Evolutionary conservation across 1,140 invertebrate genomes (phyloP).

Genomic region (Triops longicaudatus): DNA sequence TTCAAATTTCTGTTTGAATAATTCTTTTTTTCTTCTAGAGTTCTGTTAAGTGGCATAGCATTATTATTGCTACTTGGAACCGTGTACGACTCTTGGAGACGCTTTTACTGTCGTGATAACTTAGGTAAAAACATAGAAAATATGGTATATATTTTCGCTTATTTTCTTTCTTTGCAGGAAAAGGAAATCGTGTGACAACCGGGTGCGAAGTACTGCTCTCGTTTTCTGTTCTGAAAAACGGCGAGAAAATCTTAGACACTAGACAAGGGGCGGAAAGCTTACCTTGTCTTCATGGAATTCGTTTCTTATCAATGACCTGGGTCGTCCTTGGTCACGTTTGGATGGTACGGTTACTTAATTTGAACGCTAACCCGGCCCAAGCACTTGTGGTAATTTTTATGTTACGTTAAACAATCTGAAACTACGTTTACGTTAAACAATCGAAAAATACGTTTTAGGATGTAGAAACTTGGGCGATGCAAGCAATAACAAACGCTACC

Average conservation of each 20-base stretch:
- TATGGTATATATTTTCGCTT: too few relatives aligned
- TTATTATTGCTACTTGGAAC: not conserved
- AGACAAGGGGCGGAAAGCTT: conserved; percentile 58
- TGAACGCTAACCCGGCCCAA: conserved; percentile 9
- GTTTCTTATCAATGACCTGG: conserved; percentile 83
- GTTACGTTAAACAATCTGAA: too few relatives aligned
- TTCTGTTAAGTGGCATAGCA: not conserved
- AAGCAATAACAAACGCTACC: conserved; percentile 73
- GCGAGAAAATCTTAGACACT: conserved; percentile 37
- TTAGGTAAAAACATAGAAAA: too few relatives aligned
- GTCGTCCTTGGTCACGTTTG: conserved; percentile 84
- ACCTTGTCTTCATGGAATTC: conserved; percentile 67
- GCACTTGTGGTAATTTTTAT: conserved; percentile 12
- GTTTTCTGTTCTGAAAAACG: conserved; percentile 42
- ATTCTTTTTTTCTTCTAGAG: not conserved
- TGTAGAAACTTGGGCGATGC: conserved; percentile 62
- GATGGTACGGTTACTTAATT: conserved; percentile 49
- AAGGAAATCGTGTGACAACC: not conserved
- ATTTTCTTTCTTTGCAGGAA: not conserved
- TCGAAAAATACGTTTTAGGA: not conserved
- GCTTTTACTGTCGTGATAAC: not conserved
- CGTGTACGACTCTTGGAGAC: not conserved
- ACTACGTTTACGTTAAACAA: not conserved
- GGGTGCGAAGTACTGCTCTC: conserved; percentile 32
- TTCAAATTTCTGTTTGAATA: not conserved